Base-by-base conservation (phyloP, 2,888 invertebrate genomes). In the Corbicula japonica region DNA sequence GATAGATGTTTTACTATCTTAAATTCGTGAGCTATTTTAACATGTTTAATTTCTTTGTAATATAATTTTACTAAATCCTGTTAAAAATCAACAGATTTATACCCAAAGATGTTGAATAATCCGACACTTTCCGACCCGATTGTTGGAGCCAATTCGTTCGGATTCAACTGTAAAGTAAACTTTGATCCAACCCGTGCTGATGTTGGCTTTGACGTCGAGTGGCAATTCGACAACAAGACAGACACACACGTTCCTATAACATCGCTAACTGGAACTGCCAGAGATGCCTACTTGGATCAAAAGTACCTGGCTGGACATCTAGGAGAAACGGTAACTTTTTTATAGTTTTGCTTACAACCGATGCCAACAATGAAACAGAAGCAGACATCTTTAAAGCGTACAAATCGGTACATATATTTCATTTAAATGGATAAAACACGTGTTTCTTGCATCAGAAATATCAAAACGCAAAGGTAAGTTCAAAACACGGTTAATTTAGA, bases 141-240 rank as follows among this genome's bases (percentile, higher is more conserved):
- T 15, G 35, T 83, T 4, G 69, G 70, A 41, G 65, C 75, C 0
- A 46, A 60, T 15, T 78, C 83, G 0, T 83, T 80, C 38, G 72
- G 78, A 41, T 83, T 83, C 44, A 69, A 80, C 41, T 83, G 83
- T 35, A 30, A 72, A 18, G 44, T 83, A 15, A 63, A 71, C 32
- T 83, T 78, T 61, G 76, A 83, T 30, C 32, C 72, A 0, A 21
- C 63, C 0, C 56, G 78, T 15, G 65, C 54, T 15, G 78, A 83
- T 41, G 80, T 83, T 5, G 80, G 76, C 1, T 83, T 83, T 52
- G 80, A 83, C n/a, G 80, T 83, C 2, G 46, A 50, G 35, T 83
- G 80, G 78, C 26, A 73, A n/a, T 80, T 80, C 73, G 73, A 80
- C 48, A 78, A 80, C 12, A 71, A 78, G 54, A 54, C 70, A 1